Evolutionary conservation across 1,140 invertebrate genomes (phyloP), one percentile per base, ranked within the genome.

Genomic region (Paralvinella palmiformis): DNA sequence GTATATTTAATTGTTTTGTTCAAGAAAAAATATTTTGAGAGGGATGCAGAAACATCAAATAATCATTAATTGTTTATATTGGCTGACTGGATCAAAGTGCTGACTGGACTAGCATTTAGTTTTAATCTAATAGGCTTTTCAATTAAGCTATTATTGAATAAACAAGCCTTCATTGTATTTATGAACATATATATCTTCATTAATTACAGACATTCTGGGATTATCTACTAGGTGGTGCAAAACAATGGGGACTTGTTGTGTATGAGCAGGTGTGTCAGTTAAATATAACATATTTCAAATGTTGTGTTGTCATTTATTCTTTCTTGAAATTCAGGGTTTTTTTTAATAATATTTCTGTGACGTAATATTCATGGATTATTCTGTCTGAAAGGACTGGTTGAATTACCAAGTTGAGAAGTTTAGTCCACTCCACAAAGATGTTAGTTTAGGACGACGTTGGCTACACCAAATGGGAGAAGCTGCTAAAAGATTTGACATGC

Each of bases 401-500:
- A 63, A 66, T 27, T 44, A 58, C 36, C 67, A 68, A 52, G 59
- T 50, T 24, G 44, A 60, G 53, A 60, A 62, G 17, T 60, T 68
- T 53, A 50, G 27, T 20, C 67, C 64, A 7, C 50, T 66, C 24
- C 56, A 62, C 48, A 35, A 59, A 3, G 58, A 68, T 58, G 29
- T 57, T 32, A 36, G 27, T 20, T 33, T 72, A 20, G 72, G 68
- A 7, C 45, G 57, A 5, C 55, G 32, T n/a, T 75, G 74, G 74
- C 64, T 75, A 20, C 60, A 41, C 20, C 61, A 66, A 36, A 75
- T 75, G 74, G 71, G 68, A n/a, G 41, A 52, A 3, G 72, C 56
- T 6, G 71, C 71, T 0, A 37, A 56, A 7, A 64, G 68, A 20
- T 45, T 58, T 33, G 59, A 60, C 3, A 63, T 72, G 17, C 68